Evolutionary conservation across 2,888 invertebrate genomes (phyloP), one percentile per base, ranked within the genome.

Genomic region (Troides helena): DNA sequence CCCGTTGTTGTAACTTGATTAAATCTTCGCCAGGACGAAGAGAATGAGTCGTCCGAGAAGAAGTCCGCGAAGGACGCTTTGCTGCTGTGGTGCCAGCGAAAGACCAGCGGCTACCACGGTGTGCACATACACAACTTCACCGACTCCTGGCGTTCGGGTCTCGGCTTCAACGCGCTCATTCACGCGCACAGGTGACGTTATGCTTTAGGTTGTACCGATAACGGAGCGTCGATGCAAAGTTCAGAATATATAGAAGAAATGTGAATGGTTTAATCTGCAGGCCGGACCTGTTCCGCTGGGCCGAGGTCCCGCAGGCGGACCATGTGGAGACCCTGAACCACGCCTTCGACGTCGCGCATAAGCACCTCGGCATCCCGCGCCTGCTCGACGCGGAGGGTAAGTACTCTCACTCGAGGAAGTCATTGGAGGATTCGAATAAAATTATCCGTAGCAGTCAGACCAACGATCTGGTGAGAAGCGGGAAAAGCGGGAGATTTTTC

Each of bases 31-130:
- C 62, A 97, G 97, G 98, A 98, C 84, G 98, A 98, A 92, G 98
- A 98, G 83, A 98, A 98, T 84, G 98, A 97, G 86, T 98, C 98
- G 75, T 98, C 98, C 43, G 99, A 99, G 92, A 99, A 99, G 94
- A 98, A 98, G 90, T 99, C 99, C 1, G 99, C 99, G 76, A 99
- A 99, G 94, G 99, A 99, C 91, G 99, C 99, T 7, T 93, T 99
- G 73, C 94, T 99, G 65, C 94, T 99, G 77, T 99, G 99, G 99
- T 99, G 99, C 85, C 99, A 99, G 92, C 95, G 99, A 68, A 99
- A 99, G 93, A 99, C 99, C 1, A 96, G 96, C 82, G 99, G 99
- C 77, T 99, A 98, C 92, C 95, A 95, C 65, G 96, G 96, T 70
- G 98, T 98, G 58, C 95, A 97, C 80, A 98, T 98, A 74, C 95